Evolutionary conservation across 2,888 invertebrate genomes (phyloP).

Genomic region (Sericinus montela): DNA sequence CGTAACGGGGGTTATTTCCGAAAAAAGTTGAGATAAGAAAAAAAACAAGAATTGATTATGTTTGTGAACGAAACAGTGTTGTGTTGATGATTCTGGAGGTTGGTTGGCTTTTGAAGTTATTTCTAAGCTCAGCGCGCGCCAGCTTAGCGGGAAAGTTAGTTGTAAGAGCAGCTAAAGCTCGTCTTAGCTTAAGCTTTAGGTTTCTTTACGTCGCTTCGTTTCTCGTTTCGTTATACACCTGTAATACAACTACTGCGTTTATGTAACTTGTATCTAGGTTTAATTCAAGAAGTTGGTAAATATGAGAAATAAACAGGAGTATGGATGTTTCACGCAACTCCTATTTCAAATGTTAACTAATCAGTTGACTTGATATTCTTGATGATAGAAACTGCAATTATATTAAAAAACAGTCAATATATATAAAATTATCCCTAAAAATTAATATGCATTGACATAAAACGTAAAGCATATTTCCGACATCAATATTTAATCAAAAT

Average conservation of each 20-base stretch:
- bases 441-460: too few species aligned
- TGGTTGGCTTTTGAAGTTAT: slow-evolving; percentile 32
- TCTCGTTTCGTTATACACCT: slow-evolving; percentile 16
- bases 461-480: too few species aligned
- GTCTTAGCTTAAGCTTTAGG: slow-evolving; percentile 7
- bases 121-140: slow-evolving; percentile 3
- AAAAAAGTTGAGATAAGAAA: slow-evolving; percentile 22
- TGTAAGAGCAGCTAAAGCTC: slow-evolving; percentile 13
- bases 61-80: slow-evolving; percentile 48
- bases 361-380: too few species aligned
- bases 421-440: too few species aligned
- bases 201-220: slow-evolving; percentile 11
- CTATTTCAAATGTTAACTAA: too few species aligned
- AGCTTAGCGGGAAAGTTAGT: slow-evolving; percentile 18
- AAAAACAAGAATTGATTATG: slow-evolving; percentile 57
- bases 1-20: slow-evolving; percentile 1
- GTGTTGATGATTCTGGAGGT: slow-evolving; percentile 69
- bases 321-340: too few species aligned
- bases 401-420: too few species aligned
- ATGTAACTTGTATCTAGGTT: too few species aligned
- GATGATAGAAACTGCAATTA: too few species aligned
- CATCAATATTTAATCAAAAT: too few species aligned
- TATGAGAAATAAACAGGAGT: too few species aligned
- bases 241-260: background rate
- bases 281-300: too few species aligned